These are phyloP conservation scores for Ostrea edulis DNA, from an alignment of 1,140 invertebrate species.

Conservation along the genomic window DNA sequence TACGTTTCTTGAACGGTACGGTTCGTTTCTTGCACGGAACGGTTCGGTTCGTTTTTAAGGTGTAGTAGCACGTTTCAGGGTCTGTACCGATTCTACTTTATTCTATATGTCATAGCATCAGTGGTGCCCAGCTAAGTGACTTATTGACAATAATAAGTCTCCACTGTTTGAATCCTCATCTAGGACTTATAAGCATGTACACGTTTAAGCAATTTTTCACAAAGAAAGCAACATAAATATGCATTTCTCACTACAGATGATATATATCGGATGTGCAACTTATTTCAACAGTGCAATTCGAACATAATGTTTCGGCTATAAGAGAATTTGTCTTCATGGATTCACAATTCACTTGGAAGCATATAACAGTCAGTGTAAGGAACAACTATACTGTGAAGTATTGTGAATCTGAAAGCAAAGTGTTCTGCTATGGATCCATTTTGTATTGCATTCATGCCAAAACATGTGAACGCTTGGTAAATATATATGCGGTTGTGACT, in stretches of 20 bases:
- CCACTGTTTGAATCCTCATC: too few relatives aligned
- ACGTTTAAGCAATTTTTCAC: too few relatives aligned
- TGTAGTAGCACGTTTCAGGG: too few relatives aligned
- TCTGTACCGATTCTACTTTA: too few relatives aligned
- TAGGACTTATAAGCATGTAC: too few relatives aligned
- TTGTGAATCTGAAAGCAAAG: constrained; percentile 7
- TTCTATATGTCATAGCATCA: too few relatives aligned
- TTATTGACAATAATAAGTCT: too few relatives aligned
- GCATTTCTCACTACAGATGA: neutral
- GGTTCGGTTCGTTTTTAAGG: too few relatives aligned
- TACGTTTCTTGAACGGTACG: too few relatives aligned
- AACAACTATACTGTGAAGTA: constrained; percentile 42
- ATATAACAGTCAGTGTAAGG: constrained; percentile 31
- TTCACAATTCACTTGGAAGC: constrained; percentile 23
- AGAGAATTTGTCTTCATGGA: constrained; percentile 42
- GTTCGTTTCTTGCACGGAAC: too few relatives aligned
- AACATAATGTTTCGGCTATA: neutral
- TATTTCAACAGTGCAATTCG: constrained; percentile 20
- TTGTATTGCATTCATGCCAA: constrained; percentile 32
- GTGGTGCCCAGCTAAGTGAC: too few relatives aligned
- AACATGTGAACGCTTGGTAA: constrained; percentile 36
- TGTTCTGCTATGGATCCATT: constrained; percentile 23
- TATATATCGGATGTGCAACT: constrained; percentile 32
- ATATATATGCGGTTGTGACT: constrained; percentile 10
- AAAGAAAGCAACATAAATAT: neutral